Conservation (phyloP, 2,797 vertebrate genomes). For the Cirrhinus molitorella region DNA sequence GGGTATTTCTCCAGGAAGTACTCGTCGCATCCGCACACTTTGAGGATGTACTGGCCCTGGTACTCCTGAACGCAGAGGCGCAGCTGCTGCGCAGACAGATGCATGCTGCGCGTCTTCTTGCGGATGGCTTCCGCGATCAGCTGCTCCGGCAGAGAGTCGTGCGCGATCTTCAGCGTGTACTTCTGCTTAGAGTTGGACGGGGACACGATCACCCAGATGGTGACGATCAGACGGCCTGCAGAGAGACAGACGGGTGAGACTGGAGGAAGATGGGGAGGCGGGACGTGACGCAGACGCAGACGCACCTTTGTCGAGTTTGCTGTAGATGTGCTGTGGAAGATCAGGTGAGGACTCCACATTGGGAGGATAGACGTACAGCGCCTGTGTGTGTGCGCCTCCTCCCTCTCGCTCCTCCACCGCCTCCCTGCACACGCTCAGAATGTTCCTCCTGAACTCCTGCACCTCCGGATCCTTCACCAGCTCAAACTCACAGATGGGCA, state of each 20-base stretch:
- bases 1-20: conserved; percentile 83
- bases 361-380: conserved; percentile 83
- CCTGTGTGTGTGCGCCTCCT: conserved; percentile 79
- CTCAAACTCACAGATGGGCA: conserved; percentile 80
- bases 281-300: no score
- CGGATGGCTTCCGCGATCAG: conserved; percentile 79
- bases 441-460: conserved; percentile 77
- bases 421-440: conserved; percentile 77
- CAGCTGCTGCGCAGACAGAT: conserved; percentile 83
- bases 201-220: conserved; percentile 86
- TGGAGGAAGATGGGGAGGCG: not conserved
- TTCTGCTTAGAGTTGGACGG: conserved; percentile 86
- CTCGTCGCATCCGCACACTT: conserved; percentile 85
- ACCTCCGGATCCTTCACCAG: conserved; percentile 77
- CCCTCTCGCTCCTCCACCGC: conserved; percentile 79
- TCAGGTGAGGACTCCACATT: conserved; percentile 80
- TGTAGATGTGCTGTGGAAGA: conserved; percentile 81
- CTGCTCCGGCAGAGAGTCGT: conserved; percentile 82
- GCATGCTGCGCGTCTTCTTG: conserved; percentile 84
- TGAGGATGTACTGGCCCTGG: conserved; percentile 85
- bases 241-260: not conserved
- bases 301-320: conserved; percentile 76
- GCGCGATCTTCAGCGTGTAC: conserved; percentile 80
- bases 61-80: conserved; percentile 83
- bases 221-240: conserved; percentile 81